These are phyloP conservation scores for Ptychadena robeensis DNA, from an alignment of 2,797 vertebrate genomes.

Conservation along the genomic window DNA sequence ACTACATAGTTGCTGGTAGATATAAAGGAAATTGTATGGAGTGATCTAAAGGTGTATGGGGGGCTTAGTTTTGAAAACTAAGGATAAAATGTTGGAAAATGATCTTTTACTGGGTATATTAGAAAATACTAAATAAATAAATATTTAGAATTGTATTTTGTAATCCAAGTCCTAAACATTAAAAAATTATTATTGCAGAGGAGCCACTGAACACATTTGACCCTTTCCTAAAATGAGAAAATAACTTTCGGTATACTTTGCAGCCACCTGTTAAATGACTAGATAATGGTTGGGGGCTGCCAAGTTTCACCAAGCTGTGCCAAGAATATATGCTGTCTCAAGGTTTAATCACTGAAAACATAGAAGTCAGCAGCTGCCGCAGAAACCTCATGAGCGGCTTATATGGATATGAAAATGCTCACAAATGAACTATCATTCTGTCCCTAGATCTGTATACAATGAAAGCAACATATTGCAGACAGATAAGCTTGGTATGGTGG, in stretches of 20 bases:
- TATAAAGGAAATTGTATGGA: too few relatives aligned
- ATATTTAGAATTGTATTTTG: background rate
- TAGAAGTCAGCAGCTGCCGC: slow-evolving; percentile 43
- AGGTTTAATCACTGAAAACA: slow-evolving; percentile 46
- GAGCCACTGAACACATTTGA: background rate
- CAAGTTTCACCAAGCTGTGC: slow-evolving; percentile 33
- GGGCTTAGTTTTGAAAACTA: too few relatives aligned
- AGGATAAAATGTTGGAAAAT: too few relatives aligned
- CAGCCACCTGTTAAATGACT: slow-evolving; percentile 48
- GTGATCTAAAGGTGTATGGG: too few relatives aligned
- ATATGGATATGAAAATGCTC: background rate
- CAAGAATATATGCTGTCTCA: slow-evolving; percentile 52
- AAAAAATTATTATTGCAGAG: background rate
- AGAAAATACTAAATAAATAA: background rate
- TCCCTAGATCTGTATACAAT: background rate
- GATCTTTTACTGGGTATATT: too few relatives aligned
- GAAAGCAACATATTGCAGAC: background rate
- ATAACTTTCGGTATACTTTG: background rate
- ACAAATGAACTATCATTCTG: background rate
- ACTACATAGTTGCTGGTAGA: too few relatives aligned
- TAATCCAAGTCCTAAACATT: background rate
- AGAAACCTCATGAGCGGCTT: slow-evolving; percentile 4
- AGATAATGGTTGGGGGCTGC: slow-evolving; percentile 43
- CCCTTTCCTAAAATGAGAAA: background rate
- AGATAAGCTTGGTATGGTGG: background rate